Conservation (phyloP, 2,888 invertebrate species). For the Autographa pulchrina region DNA sequence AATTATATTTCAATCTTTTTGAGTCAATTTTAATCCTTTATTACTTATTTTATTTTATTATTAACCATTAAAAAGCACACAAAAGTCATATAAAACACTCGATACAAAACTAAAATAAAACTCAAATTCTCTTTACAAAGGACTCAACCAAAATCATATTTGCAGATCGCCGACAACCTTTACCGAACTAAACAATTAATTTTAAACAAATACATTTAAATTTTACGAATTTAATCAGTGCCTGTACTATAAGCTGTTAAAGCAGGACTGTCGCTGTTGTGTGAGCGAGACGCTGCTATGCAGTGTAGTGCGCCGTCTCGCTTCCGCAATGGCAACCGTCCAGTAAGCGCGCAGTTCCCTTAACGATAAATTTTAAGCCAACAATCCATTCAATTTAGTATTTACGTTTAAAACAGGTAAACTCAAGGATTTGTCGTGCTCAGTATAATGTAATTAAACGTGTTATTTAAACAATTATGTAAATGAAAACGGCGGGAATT, state of each 20-base stretch:
- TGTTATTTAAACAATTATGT: constrained; percentile 80
- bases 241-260: no score
- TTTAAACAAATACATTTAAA: constrained; percentile 41
- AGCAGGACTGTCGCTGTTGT: no score
- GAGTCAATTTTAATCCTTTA: no score
- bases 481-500: constrained; percentile 71
- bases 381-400: constrained; percentile 60
- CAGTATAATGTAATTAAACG: constrained; percentile 74
- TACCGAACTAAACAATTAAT: constrained; percentile 17
- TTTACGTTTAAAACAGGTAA: constrained; percentile 68
- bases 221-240: constrained; percentile 32
- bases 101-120: constrained; percentile 7
- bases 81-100: not conserved
- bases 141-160: constrained; percentile 18
- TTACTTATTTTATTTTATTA: no score
- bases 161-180: constrained; percentile 19
- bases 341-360: not conserved
- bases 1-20: no score
- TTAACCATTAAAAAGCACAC: not conserved
- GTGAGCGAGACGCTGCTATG: no score
- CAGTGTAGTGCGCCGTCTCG: no score
- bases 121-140: constrained; percentile 3
- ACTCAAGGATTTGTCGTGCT: constrained; percentile 68
- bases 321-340: no score
- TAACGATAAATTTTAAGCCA: constrained; percentile 53